Conservation (phyloP, 2,113 vertebrate genomes). For the Vireo altiloquus region DNA sequence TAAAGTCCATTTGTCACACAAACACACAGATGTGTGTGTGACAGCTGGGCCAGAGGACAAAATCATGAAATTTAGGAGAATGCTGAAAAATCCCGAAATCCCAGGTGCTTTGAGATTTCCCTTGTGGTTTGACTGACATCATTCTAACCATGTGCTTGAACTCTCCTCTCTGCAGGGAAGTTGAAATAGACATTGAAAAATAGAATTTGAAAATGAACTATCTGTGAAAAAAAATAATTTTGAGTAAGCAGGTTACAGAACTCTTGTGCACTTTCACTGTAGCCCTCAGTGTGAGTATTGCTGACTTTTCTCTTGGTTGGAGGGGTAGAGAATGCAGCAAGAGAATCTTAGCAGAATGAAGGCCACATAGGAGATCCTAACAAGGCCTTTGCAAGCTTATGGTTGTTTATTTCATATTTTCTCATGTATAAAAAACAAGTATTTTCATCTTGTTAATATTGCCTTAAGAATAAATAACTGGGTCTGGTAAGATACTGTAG, state of each 20-base stretch:
- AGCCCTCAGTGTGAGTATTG: not conserved
- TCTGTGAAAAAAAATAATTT: not conserved
- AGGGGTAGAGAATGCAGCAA: not conserved
- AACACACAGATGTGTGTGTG: not conserved
- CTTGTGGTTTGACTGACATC: not conserved
- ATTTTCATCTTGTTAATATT: not conserved
- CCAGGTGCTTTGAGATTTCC: not conserved
- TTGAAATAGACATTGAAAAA: not conserved
- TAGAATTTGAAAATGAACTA: not conserved
- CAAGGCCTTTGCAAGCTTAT: not conserved
- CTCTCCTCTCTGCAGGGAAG: not conserved
- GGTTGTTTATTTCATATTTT: not conserved
- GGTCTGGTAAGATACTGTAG: too few species aligned
- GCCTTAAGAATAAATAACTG: not conserved
- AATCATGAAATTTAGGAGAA: not conserved
- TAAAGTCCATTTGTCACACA: not conserved
- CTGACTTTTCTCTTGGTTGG: not conserved
- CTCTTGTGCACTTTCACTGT: not conserved
- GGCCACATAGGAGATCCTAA: not conserved
- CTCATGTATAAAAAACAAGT: not conserved
- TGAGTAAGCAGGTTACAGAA: not conserved
- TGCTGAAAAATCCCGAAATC: not conserved
- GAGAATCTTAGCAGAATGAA: not conserved
- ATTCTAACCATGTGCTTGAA: not conserved
- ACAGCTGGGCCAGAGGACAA: rapidly evolving